phyloP scores from a whole-genome alignment of 2,113 vertebrate genomes.

The Silurus glanis region DNA sequence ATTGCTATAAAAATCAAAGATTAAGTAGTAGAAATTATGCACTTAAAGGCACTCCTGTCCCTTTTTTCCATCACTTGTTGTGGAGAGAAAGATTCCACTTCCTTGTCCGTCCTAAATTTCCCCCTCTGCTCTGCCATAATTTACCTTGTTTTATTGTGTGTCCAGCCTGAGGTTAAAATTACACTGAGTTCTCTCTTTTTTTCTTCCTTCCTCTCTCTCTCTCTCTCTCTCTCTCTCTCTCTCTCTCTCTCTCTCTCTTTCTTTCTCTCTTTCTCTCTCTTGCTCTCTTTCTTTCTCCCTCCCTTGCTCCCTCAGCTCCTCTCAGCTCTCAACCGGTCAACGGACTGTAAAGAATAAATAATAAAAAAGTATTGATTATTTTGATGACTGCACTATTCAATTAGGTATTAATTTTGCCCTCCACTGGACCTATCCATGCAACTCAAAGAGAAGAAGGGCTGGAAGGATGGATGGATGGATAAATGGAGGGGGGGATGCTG shows the following conservation, averaged over 20 bases:
- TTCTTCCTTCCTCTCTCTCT: constrained; percentile 87
- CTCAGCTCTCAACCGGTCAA: constrained; percentile 98
- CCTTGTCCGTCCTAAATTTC: constrained; percentile 81
- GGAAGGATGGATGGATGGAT: constrained; percentile 52
- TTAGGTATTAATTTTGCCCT: constrained; percentile 99
- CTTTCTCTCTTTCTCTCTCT: constrained; percentile 89
- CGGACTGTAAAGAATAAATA: constrained; percentile 99
- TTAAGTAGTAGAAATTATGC: constrained; percentile 63
- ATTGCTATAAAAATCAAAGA: constrained; percentile 65
- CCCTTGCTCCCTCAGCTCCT: constrained; percentile 81
- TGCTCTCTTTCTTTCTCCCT: constrained; percentile 83
- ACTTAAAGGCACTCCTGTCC: constrained; percentile 61
- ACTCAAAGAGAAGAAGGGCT: constrained; percentile 84
- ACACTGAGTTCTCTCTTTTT: constrained; percentile 95
- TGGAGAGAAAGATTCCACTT: constrained; percentile 72
- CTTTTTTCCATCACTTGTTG: constrained; percentile 3
- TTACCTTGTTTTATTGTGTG: constrained; percentile 85
- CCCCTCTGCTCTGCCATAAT: constrained; percentile 50
- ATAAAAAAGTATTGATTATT: constrained; percentile 99
- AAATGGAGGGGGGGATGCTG: constrained; percentile 61
- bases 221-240: constrained; percentile 86
- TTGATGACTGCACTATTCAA: constrained; percentile 99
- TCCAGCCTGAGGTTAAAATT: constrained; percentile 94
- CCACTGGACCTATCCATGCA: constrained; percentile 99
- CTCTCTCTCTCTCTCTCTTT: constrained; percentile 81